phyloP scores from a whole-genome alignment of 2,888 invertebrate species.

The Cepaea hortensis region DNA sequence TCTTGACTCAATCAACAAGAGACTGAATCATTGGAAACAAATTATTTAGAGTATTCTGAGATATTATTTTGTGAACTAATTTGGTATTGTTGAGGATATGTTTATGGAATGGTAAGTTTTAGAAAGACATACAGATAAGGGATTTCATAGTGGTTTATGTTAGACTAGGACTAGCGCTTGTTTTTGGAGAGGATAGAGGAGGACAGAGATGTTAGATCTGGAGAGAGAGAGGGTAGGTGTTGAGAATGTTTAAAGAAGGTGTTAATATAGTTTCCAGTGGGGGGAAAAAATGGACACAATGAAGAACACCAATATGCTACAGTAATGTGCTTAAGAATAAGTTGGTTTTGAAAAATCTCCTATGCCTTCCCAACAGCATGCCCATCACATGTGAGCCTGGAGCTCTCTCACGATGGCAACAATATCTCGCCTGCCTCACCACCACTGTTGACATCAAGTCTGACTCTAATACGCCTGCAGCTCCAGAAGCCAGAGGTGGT shows the following conservation, averaged over 20 bases:
- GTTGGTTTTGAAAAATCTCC: neutral
- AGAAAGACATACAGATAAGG: too few species aligned
- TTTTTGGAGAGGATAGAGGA: too few species aligned
- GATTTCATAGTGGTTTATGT: too few species aligned
- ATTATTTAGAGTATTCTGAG: too few species aligned
- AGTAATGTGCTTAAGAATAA: neutral
- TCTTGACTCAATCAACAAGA: too few species aligned
- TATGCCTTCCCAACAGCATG: constrained; percentile 81
- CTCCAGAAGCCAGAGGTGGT: constrained; percentile 90
- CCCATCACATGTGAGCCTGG: constrained; percentile 88
- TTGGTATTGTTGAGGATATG: too few species aligned
- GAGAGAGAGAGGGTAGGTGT: neutral
- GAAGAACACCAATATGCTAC: neutral
- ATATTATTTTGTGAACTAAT: too few species aligned
- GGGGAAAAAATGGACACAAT: neutral
- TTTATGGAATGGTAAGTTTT: too few species aligned
- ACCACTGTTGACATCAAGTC: constrained; percentile 89
- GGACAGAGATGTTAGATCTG: neutral
- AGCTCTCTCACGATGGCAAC: constrained; percentile 87
- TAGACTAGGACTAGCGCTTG: too few species aligned
- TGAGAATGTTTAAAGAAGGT: neutral
- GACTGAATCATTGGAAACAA: too few species aligned
- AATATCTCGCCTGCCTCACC: constrained; percentile 89
- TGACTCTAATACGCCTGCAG: constrained; percentile 88
- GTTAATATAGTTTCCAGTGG: neutral